Base-by-base conservation (phyloP, 2,888 invertebrate genomes). In the Neria commutata region DNA sequence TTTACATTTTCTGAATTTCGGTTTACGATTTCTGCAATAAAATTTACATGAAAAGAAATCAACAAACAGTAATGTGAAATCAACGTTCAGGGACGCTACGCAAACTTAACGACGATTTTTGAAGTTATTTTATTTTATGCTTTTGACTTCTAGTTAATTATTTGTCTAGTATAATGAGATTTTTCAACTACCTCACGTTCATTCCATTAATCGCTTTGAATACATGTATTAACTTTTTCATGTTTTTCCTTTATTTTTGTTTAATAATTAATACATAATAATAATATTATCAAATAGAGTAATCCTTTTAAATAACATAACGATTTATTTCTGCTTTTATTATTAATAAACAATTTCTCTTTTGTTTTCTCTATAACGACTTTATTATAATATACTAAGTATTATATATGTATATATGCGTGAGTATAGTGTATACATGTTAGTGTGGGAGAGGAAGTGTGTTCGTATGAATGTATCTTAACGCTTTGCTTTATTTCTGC, bases 281-380 rank as follows among this genome's bases (percentile, higher is more conserved):
- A 45, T n/a, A n/a, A 10, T 45, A 45, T 17, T 45, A 45, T 14
- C n/a, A n/a, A 34, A 2, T 45, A 21, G 0, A 21, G 17, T 45
- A 37, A 16, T 17, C 11, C 16, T 37, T 14, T 37, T 48, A 25
- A 25, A 55, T 53, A 61, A 58, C 53, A 53, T 61, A 61, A 61
- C 61, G 51, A 61, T 46, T 58, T 55, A 11, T 37, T 37, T 11
- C n/a, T 37, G n/a, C n/a, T 37, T 21, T 50, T 51, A 45, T 46
- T 49, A 33, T 54, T 24, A 40, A 48, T 60, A 49, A 47, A 54
- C 51, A 51, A 51, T 11, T 34, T 59, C 57, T 61, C 62, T 58
- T 60, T 61, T 63, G 59, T 54, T 53, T 72, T 69, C 69, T 68
- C 72, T 74, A 71, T 77, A 77, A 78, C 76, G 72, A 77, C 64